A percentile compares a stretch with the other conserved stretches of the same genome.
phyloP scores from a whole-genome alignment of 2,888 invertebrate genomes.

The Tenthredo amoena region DNA sequence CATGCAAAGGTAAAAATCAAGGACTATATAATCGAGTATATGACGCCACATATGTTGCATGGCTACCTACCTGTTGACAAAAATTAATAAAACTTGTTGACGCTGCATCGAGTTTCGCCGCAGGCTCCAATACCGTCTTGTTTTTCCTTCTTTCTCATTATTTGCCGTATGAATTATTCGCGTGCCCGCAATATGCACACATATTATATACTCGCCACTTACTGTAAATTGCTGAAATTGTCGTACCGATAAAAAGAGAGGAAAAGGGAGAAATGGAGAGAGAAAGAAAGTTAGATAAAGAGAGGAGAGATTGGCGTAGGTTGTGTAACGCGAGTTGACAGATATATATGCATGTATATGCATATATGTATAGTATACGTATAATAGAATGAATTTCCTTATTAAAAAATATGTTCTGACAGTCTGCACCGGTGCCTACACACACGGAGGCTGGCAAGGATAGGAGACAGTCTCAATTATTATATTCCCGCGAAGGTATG shows the following conservation, averaged over 20 bases:
- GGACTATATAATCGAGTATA: not conserved
- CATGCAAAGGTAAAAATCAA: not conserved
- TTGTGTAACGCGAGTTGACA: not conserved
- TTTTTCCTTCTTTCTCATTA: not conserved
- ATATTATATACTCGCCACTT: not conserved
- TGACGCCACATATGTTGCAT: not conserved
- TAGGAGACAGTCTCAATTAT: not conserved
- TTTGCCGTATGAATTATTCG: not conserved
- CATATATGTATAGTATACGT: no score
- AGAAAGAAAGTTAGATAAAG: not conserved
- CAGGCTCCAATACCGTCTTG: not conserved
- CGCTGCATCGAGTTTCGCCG: not conserved
- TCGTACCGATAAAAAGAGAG: not conserved
- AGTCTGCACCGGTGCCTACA: not conserved
- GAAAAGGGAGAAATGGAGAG: no score
- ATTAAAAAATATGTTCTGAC: conserved; percentile 42
- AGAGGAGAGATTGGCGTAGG: not conserved
- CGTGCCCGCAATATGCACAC: not conserved
- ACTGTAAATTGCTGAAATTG: not conserved
- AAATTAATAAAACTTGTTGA: not conserved
- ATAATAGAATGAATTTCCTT: not conserved
- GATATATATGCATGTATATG: no score
- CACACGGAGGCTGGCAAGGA: not conserved
- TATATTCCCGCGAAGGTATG: not conserved
- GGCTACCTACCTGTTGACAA: not conserved